These are phyloP conservation scores for Electrophaes corylata DNA, from an alignment of 2,888 invertebrate genomes.

Conservation along the genomic window DNA sequence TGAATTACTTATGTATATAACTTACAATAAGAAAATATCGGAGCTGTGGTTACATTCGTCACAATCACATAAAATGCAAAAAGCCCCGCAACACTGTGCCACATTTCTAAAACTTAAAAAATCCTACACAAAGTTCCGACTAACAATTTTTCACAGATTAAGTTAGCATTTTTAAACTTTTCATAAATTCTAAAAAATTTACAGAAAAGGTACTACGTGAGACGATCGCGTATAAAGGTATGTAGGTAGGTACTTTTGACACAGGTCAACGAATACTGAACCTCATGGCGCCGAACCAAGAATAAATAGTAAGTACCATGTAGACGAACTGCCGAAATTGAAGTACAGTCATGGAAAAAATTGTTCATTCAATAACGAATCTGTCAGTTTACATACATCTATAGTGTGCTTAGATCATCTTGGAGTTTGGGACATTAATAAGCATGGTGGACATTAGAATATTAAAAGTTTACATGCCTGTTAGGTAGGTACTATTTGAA, in stretches of 20 bases:
- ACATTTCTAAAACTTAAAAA: slow-evolving; percentile 44
- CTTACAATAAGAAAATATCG: slow-evolving; percentile 59
- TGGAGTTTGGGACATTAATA: too few species aligned
- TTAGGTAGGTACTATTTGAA: too few species aligned
- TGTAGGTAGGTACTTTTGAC: slow-evolving; percentile 29
- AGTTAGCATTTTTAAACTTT: neutral
- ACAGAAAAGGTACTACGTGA: neutral
- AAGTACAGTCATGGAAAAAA: slow-evolving; percentile 20
- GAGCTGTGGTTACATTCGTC: slow-evolving; percentile 51
- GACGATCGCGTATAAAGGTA: neutral
- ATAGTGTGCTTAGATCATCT: too few species aligned
- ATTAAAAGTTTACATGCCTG: too few species aligned
- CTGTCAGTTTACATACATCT: neutral
- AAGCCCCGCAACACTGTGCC: slow-evolving; percentile 40
- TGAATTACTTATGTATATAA: too few species aligned
- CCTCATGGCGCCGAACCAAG: slow-evolving; percentile 48
- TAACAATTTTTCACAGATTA: neutral
- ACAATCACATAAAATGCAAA: slow-evolving; percentile 45
- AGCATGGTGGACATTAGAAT: too few species aligned
- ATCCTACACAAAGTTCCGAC: too few species aligned
- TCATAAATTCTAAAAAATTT: neutral
- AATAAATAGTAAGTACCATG: slow-evolving; percentile 55
- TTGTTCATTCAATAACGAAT: neutral
- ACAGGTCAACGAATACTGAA: slow-evolving; percentile 56
- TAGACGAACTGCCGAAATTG: slow-evolving; percentile 36